Conservation (phyloP, 2,797 vertebrate genomes). For the Sciaenops ocellatus region DNA sequence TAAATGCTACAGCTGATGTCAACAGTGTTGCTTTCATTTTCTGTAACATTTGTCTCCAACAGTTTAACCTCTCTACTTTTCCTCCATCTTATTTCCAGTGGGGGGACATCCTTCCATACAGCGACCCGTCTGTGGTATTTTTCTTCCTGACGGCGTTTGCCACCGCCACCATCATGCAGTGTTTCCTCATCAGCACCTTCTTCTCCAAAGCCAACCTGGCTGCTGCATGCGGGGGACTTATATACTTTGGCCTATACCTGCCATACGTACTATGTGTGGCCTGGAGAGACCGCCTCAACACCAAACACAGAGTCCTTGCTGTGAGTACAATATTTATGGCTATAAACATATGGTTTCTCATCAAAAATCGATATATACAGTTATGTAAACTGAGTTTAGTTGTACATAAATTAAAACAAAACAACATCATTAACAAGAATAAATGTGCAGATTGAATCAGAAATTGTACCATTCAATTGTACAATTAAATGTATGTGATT, state of each 20-base stretch:
- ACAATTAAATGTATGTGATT: neutral
- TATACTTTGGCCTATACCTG: conserved; percentile 92
- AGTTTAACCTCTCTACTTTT: conserved; percentile 3
- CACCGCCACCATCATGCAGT: conserved; percentile 92
- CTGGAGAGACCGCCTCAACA: conserved; percentile 89
- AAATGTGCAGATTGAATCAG: neutral
- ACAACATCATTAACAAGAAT: neutral
- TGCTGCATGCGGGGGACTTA: conserved; percentile 90
- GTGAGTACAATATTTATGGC: conserved; percentile 79
- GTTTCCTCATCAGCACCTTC: conserved; percentile 93
- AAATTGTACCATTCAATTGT: neutral
- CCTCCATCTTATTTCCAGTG: conserved; percentile 71
- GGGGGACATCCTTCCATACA: conserved; percentile 93
- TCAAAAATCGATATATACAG: neutral
- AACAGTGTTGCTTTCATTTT: neutral
- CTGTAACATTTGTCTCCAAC: neutral
- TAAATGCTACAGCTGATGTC: neutral
- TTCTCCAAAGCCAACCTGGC: conserved; percentile 93
- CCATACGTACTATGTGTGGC: conserved; percentile 92
- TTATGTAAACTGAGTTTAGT: neutral
- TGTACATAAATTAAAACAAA: no score
- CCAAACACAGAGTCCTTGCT: conserved; percentile 78
- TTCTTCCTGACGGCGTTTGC: conserved; percentile 91
- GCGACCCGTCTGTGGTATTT: conserved; percentile 88
- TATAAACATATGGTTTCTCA: neutral